phyloP scores from a whole-genome alignment of 2,113 vertebrate genomes.

The Campylomormyrus tamandua region DNA sequence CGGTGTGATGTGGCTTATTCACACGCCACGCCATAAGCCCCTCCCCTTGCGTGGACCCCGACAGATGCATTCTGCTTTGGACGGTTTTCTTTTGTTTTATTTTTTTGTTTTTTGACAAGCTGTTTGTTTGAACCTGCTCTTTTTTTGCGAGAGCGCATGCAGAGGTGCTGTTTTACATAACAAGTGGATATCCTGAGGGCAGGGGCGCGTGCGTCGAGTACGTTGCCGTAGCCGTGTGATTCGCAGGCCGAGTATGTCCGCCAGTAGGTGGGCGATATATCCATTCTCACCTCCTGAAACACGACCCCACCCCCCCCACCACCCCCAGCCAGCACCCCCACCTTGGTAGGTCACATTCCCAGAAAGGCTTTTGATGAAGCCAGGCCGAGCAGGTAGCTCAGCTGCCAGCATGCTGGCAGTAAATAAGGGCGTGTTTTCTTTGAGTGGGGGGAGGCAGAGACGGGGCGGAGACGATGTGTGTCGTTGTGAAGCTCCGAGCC shows the following conservation, averaged over 20 bases:
- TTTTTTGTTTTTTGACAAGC: not conserved
- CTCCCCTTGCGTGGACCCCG: not conserved
- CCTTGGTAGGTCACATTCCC: slow-evolving; percentile 64
- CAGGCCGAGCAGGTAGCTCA: slow-evolving; percentile 40
- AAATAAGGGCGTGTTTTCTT: slow-evolving; percentile 53
- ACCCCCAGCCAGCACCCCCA: not conserved
- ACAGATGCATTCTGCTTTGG: not conserved
- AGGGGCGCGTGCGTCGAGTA: not conserved
- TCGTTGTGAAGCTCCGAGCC: not conserved
- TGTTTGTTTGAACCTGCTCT: not conserved
- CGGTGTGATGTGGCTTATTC: not conserved
- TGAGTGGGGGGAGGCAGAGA: slow-evolving; percentile 38
- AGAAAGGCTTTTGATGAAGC: slow-evolving; percentile 68
- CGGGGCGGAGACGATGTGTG: no score
- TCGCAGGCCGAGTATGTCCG: not conserved
- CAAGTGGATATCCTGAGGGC: not conserved
- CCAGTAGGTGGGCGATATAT: not conserved
- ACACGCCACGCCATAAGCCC: not conserved
- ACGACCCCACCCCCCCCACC: not conserved
- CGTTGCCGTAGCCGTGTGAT: not conserved
- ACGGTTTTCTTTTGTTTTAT: not conserved
- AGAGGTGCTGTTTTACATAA: not conserved
- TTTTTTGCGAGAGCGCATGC: not conserved
- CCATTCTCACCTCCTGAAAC: slow-evolving; percentile 54
- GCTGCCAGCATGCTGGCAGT: slow-evolving; percentile 43